Base-by-base conservation (phyloP, 2,113 vertebrate species). In the Girardinichthys multiradiatus region DNA sequence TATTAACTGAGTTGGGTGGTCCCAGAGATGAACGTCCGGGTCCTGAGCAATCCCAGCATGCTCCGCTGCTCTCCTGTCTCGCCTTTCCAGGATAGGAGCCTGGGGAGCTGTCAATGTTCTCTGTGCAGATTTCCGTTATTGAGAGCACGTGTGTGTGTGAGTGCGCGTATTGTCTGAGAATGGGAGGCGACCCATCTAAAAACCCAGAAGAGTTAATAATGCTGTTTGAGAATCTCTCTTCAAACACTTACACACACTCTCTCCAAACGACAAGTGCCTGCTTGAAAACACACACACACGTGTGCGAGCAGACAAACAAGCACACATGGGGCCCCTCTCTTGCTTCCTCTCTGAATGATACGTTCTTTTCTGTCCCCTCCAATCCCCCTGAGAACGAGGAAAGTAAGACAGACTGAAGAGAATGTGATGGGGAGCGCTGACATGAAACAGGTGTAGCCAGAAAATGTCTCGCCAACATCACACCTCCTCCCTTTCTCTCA, bases 31-130 rank as follows among this genome's bases (percentile, higher is more conserved):
- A 90, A 87, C 79, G 83, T 85, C 81, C 83, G 66, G 91, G 89
- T 92, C 86, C 79, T 89, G 89, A 83, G 87, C 85, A 81, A 80
- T 89, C 86, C 81, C 88, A 81, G 89, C 86, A 91, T 91, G 91
- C 92, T 89, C 81, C 71, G 68, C 87, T 86, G 87, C 90, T 87
- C 82, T 86, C 82, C 82, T 78, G 89, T 92, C 84, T 91, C 72
- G 87, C 82, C 91, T 92, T 92, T 91, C 91, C 86, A 91, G 83
- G 91, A 93, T 91, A 81, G 90, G 87, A 78, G 87, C 89, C 92
- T 83, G 86, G 93, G 92, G 92, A 92, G 86, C 90, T 91, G 92
- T 94, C 92, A 92, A 89, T 79, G 87, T 8, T 72, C 81, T 77
- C 83, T 80, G 77, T 68, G 39, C 58, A 17, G 67, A 70, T 79